Conservation (phyloP, 2,888 invertebrate species). For the Marronus borbonicus region DNA sequence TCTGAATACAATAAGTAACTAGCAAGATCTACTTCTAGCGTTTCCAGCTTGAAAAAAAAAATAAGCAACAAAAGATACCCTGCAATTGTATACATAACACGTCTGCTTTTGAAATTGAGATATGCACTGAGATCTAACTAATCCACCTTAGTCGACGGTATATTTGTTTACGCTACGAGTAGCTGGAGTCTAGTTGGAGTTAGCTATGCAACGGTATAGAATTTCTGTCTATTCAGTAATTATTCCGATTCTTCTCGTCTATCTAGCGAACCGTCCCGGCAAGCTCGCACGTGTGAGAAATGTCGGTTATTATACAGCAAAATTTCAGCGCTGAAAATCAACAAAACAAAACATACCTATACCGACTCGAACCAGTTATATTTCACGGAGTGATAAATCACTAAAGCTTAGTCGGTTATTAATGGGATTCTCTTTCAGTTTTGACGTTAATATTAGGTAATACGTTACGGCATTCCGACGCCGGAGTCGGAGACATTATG, state of each 20-base stretch:
- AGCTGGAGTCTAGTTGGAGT: background rate
- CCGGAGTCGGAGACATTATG: conserved; percentile 27
- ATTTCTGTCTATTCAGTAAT: conserved; percentile 1
- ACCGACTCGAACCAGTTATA: conserved; percentile 27
- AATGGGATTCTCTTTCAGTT: conserved; percentile 42
- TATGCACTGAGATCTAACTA: conserved; percentile 2
- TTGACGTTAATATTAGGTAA: conserved; percentile 42
- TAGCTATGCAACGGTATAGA: background rate
- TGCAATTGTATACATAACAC: no score
- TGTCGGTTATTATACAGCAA: conserved; percentile 32
- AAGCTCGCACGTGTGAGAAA: background rate
- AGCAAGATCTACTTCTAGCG: no score
- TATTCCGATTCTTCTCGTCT: background rate
- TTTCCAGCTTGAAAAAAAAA: no score
- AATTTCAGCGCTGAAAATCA: conserved; percentile 37
- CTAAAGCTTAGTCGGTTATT: conserved; percentile 43
- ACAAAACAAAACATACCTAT: conserved; percentile 29
- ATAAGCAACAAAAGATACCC: no score
- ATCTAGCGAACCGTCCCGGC: background rate
- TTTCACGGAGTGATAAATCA: conserved; percentile 42
- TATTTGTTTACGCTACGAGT: conserved; percentile 8
- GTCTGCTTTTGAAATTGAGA: background rate
- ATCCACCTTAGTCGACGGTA: background rate
- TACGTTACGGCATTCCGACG: conserved; percentile 26
- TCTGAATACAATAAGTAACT: no score